Conservation (phyloP, 2,888 invertebrate species). For the Lampropteryx suffumata region DNA sequence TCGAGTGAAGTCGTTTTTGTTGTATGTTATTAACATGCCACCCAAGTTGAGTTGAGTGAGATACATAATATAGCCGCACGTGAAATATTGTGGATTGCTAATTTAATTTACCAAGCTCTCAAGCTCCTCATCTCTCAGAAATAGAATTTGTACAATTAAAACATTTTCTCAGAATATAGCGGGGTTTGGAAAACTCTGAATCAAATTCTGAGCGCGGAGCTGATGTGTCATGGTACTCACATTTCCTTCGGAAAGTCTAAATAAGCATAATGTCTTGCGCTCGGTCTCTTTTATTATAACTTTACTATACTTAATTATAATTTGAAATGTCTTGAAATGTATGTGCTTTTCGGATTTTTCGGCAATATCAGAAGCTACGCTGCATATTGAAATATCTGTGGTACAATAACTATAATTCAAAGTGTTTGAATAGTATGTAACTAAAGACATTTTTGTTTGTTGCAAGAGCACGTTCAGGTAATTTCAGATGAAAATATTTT, state of each 20-base stretch:
- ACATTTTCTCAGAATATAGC: conserved; percentile 32
- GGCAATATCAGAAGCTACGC: conserved; percentile 1
- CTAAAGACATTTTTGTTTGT: no score
- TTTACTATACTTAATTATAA: conserved; percentile 15
- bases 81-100: conserved; percentile 44
- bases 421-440: neutral
- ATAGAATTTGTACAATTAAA: conserved; percentile 43
- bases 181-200: conserved; percentile 21
- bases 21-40: conserved; percentile 18
- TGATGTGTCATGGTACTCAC: conserved; percentile 13
- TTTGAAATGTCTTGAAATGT: conserved; percentile 14
- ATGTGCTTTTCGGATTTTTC: conserved; percentile 15
- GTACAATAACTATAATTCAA: conserved; percentile 7
- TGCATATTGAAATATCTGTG: conserved; percentile 13
- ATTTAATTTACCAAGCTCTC: conserved; percentile 55
- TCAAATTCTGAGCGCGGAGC: conserved; percentile 16
- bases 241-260: conserved; percentile 17
- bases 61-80: conserved; percentile 31
- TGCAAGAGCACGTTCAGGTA: no score
- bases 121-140: conserved; percentile 49
- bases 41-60: conserved; percentile 15
- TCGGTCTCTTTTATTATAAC: conserved; percentile 16
- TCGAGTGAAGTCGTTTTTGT: no score
- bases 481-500: conserved; percentile 11
- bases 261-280: conserved; percentile 9